Evolutionary conservation across 2,797 vertebrate species (phyloP).

Genomic region (Gymnodraco acuticeps): DNA sequence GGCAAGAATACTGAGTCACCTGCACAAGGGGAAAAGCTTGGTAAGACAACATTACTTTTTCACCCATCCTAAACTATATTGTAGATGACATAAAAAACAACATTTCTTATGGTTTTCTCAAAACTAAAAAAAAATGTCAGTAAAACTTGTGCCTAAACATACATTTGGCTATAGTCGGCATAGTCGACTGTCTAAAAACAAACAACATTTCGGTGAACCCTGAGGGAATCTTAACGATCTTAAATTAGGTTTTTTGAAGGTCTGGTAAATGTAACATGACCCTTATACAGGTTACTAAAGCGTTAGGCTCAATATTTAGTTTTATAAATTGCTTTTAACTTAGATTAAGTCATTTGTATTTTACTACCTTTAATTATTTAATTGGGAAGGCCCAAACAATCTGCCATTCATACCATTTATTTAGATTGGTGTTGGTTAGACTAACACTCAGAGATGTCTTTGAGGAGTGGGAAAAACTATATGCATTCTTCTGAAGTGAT

Average conservation of each 20-base stretch:
- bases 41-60: slow-evolving; percentile 39
- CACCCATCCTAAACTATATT: background rate
- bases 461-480: slow-evolving; percentile 12
- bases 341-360: background rate
- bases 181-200: background rate
- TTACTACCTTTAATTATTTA: slow-evolving; percentile 6
- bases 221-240: background rate
- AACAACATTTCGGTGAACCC: background rate
- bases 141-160: background rate
- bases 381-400: background rate
- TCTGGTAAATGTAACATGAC: background rate
- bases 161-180: background rate
- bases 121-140: background rate
- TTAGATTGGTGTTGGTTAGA: background rate
- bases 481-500: slow-evolving; percentile 38
- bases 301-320: background rate
- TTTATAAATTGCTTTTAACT: background rate
- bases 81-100: no score
- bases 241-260: background rate
- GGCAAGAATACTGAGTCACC: slow-evolving; percentile 48
- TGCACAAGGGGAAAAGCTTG: slow-evolving; percentile 19
- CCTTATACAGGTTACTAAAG: background rate
- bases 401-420: background rate
- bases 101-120: background rate
- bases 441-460: background rate